Evolutionary conservation across 2,113 vertebrate genomes (phyloP).

Genomic region (Cololabis saira): DNA sequence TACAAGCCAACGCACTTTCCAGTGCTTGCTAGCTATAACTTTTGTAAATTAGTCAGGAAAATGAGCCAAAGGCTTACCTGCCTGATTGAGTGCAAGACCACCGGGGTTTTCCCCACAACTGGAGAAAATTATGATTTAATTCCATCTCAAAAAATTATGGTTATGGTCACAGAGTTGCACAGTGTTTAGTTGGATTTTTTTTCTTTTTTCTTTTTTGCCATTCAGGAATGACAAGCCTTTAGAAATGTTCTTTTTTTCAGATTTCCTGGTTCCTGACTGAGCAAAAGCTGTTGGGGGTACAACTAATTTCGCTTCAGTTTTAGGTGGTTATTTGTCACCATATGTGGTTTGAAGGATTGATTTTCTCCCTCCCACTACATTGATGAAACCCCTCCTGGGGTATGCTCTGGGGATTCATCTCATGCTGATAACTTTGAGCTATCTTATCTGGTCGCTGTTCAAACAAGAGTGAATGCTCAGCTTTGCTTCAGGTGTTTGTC

Average conservation of each 20-base stretch:
- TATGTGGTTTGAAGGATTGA: conserved; percentile 68
- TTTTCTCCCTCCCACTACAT: conserved; percentile 58
- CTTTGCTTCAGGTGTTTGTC: conserved; percentile 78
- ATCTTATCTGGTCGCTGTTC: conserved; percentile 80
- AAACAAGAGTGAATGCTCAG: conserved; percentile 75
- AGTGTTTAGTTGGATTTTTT: not conserved
- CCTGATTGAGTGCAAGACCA: not conserved
- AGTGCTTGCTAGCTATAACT: too few relatives aligned
- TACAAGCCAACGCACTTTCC: conserved; percentile 8
- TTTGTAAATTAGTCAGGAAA: too few relatives aligned
- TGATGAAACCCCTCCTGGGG: conserved; percentile 72
- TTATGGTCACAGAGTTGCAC: not conserved
- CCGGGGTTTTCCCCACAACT: not conserved
- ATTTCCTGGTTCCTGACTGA: conserved; percentile 18
- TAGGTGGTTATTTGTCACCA: conserved; percentile 67
- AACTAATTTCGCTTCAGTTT: conserved; percentile 56
- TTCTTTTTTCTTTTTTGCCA: conserved; percentile 2
- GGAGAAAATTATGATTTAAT: not conserved
- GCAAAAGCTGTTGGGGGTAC: conserved; percentile 22
- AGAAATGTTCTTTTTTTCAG: conserved; percentile 19
- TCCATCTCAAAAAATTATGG: not conserved
- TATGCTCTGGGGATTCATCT: conserved; percentile 74
- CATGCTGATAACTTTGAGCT: conserved; percentile 78
- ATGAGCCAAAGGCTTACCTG: too few relatives aligned
- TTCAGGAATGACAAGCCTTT: conserved; percentile 13